These are phyloP conservation scores for Stegastes partitus DNA, from an alignment of 2,113 vertebrate genomes.

Conservation along the genomic window DNA sequence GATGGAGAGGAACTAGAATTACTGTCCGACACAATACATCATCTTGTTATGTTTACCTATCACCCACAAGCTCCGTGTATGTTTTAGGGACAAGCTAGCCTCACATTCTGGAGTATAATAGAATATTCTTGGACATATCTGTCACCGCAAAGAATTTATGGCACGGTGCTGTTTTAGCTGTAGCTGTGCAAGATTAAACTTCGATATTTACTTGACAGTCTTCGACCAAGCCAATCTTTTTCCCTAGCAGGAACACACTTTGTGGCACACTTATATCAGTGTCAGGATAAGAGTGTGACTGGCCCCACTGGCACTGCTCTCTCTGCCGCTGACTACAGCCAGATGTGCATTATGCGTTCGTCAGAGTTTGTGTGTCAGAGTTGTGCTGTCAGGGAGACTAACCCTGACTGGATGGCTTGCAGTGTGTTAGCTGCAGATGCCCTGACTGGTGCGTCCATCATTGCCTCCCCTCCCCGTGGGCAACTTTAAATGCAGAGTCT, in stretches of 20 bases:
- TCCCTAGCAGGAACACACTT: conserved; percentile 47
- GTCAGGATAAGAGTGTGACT: conserved; percentile 30
- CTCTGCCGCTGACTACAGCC: conserved; percentile 50
- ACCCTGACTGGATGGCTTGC: conserved; percentile 47
- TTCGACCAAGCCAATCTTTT: conserved; percentile 40
- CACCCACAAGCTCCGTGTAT: conserved; percentile 26
- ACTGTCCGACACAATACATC: conserved; percentile 69
- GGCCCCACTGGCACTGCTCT: conserved; percentile 55
- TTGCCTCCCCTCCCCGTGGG: conserved; percentile 48
- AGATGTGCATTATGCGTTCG: conserved; percentile 57
- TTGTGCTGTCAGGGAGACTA: conserved; percentile 51
- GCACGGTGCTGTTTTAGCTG: conserved; percentile 33
- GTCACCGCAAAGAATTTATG: conserved; percentile 39
- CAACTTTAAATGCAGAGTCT: conserved; percentile 66
- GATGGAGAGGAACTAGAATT: conserved; percentile 54
- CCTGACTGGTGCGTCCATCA: conserved; percentile 75
- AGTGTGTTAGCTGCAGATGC: conserved; percentile 61
- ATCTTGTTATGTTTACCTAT: conserved; percentile 74
- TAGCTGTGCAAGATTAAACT: conserved; percentile 35
- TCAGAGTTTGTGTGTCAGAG: conserved; percentile 54
- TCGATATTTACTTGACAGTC: conserved; percentile 55
- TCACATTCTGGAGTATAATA: conserved; percentile 43
- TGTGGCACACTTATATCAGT: conserved; percentile 51
- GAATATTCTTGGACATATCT: conserved; percentile 52
- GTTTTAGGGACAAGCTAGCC: conserved; percentile 27